These are phyloP conservation scores for Helobdella robusta DNA, from an alignment of 2,888 invertebrate genomes.

Conservation along the genomic window DNA sequence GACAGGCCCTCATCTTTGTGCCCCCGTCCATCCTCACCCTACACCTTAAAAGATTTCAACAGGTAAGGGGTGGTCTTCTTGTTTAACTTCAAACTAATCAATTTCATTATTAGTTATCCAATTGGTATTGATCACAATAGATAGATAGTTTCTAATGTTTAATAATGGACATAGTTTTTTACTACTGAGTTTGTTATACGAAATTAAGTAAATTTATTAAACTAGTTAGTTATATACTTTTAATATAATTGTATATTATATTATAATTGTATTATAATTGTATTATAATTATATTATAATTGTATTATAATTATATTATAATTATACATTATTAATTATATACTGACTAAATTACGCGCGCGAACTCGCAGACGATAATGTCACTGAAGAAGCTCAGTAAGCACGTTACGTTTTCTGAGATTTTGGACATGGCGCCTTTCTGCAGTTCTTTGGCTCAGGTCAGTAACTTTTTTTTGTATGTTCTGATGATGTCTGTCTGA, in stretches of 20 bases:
- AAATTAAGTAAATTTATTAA: background rate
- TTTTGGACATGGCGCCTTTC: constrained; percentile 80
- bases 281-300: constrained; percentile 11
- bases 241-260: background rate
- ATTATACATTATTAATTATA: constrained; percentile 2
- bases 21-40: constrained; percentile 88
- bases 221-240: background rate
- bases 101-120: no score
- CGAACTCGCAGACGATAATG: constrained; percentile 1
- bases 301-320: constrained; percentile 7
- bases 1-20: constrained; percentile 63
- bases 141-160: no score
- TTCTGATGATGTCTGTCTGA: no score
- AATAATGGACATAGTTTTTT: no score
- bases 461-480: background rate
- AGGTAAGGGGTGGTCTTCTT: no score
- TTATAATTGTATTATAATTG: constrained; percentile 5
- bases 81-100: no score
- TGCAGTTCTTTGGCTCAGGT: constrained; percentile 60
- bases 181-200: no score
- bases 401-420: constrained; percentile 73
- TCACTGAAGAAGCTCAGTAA: constrained; percentile 62
- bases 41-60: constrained; percentile 89
- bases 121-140: no score
- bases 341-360: background rate